Conservation (phyloP, 2,888 invertebrate species). For the Pherbina coryleti region DNA sequence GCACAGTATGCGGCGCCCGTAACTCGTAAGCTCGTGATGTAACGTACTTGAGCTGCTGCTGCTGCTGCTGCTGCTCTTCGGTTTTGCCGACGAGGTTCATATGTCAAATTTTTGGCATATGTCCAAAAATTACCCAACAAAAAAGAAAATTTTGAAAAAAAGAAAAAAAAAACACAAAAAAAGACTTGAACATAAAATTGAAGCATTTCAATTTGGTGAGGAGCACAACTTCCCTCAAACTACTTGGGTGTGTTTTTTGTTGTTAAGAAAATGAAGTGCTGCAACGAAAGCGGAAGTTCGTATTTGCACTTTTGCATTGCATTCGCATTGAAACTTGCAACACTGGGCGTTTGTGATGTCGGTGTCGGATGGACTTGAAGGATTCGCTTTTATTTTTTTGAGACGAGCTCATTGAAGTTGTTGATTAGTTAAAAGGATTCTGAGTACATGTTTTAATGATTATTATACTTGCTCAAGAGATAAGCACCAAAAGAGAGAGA, state of each 20-base stretch:
- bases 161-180: not conserved
- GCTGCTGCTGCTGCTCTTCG: constrained; percentile 22
- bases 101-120: constrained; percentile 63
- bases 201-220: constrained; percentile 19
- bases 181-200: constrained; percentile 22
- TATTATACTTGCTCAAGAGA: not conserved
- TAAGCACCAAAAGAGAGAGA: not conserved
- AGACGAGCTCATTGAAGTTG: not conserved
- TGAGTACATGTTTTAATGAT: constrained; percentile 19
- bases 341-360: not conserved
- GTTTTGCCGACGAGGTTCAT: constrained; percentile 56
- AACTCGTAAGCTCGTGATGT: constrained; percentile 37
- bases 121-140: constrained; percentile 57
- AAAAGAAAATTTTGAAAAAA: not conserved
- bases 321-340: constrained; percentile 35
- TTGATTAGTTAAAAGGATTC: constrained; percentile 30
- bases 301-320: constrained; percentile 69
- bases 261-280: constrained; percentile 56
- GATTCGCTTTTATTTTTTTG: not conserved
- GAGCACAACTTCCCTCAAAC: not conserved
- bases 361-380: too few relatives aligned
- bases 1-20: constrained; percentile 31
- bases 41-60: constrained; percentile 47
- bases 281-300: constrained; percentile 68
- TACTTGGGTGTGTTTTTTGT: not conserved